Conservation (phyloP, 2,888 invertebrate genomes). For the Metacarcinus magister region DNA sequence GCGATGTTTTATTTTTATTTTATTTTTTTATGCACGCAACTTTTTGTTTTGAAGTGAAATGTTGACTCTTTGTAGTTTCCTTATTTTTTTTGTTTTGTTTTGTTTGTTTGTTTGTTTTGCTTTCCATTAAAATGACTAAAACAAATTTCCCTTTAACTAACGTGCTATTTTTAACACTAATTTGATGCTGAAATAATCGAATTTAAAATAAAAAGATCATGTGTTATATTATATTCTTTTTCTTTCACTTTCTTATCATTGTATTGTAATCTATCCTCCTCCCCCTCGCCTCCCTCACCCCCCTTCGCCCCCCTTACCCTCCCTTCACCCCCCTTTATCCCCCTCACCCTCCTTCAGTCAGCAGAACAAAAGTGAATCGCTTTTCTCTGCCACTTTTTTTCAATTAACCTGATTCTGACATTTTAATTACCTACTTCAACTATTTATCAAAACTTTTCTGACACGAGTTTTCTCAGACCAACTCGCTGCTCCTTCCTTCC, state of each 20-base stretch:
- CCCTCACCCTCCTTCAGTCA: background rate
- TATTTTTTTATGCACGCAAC: background rate
- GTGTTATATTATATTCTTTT: background rate
- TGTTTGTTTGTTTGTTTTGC: background rate
- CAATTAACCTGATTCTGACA: constrained; percentile 48
- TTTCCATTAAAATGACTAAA: background rate
- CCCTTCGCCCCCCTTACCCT: too few relatives aligned
- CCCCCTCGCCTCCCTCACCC: too few relatives aligned
- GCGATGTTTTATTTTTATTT: too few relatives aligned
- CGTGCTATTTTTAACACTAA: background rate
- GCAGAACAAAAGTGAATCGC: background rate
- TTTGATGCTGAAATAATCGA: background rate
- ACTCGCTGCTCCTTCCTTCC: background rate
- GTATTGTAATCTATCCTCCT: background rate
- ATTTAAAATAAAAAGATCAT: background rate
- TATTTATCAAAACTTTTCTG: constrained; percentile 33
- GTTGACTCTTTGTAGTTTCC: background rate
- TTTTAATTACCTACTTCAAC: background rate
- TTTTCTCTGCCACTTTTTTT: background rate
- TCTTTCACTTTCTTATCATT: background rate
- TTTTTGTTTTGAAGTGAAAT: background rate
- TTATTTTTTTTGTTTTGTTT: too few relatives aligned
- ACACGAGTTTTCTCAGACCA: background rate
- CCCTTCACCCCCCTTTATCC: background rate
- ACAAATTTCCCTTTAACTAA: background rate